A percentile compares a stretch with the other conserved stretches of the same genome.
Conservation (phyloP, 2,888 invertebrate genomes). For the Agonopterix heracliana region DNA sequence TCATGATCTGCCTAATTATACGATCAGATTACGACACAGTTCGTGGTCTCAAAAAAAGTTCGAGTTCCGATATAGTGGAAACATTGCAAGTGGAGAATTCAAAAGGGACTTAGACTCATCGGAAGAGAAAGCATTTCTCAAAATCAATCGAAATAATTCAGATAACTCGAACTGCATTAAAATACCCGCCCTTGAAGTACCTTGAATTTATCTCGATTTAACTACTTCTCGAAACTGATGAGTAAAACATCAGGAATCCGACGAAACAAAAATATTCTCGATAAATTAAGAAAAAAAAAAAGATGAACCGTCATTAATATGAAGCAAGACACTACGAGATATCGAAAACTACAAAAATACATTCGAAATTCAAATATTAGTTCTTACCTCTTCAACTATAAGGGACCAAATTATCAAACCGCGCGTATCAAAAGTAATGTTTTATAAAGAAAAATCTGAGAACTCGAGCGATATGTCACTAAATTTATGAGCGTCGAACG, state of each 20-base stretch:
- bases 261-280: slow-evolving; percentile 41
- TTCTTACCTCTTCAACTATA: slow-evolving; percentile 30
- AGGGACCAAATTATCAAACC: slow-evolving; percentile 22
- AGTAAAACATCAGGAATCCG: slow-evolving; percentile 28
- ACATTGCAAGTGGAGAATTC: no score
- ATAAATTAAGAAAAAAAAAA: slow-evolving; percentile 60
- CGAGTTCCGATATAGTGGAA: no score
- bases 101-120: no score
- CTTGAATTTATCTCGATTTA: no score
- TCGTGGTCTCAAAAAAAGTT: no score
- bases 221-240: slow-evolving; percentile 18
- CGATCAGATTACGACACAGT: no score
- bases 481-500: slow-evolving; percentile 61
- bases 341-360: slow-evolving; percentile 30
- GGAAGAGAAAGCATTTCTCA: no score
- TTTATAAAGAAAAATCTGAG: slow-evolving; percentile 54
- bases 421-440: slow-evolving; percentile 8
- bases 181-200: no score
- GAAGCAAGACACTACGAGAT: slow-evolving; percentile 48
- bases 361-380: slow-evolving; percentile 23
- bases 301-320: slow-evolving; percentile 58
- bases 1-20: no score
- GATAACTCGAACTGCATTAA: no score
- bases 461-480: slow-evolving; percentile 63
- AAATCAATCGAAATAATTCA: no score